phyloP scores from a whole-genome alignment of 1,140 invertebrate species.

The Formica selysi region DNA sequence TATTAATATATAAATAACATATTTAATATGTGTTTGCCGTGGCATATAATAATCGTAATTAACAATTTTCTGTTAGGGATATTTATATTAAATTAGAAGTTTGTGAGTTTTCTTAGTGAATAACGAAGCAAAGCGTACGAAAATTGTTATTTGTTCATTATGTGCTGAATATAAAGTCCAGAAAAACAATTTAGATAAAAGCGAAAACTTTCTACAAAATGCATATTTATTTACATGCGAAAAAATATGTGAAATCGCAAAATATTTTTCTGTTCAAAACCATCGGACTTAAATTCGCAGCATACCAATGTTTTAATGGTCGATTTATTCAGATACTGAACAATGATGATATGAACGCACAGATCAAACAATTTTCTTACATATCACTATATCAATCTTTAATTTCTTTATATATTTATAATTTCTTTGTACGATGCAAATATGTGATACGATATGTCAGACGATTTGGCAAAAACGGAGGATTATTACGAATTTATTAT shows the following conservation, averaged over 20 bases:
- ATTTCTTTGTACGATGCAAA: constrained; percentile 33
- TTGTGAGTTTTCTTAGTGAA: neutral
- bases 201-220: constrained; percentile 39
- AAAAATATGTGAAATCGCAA: constrained; percentile 36
- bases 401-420: constrained; percentile 43
- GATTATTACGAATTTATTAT: neutral
- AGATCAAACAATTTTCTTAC: constrained; percentile 1
- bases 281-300: constrained; percentile 3
- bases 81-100: constrained; percentile 30
- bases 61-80: constrained; percentile 33
- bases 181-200: constrained; percentile 18
- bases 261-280: constrained; percentile 28
- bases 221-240: constrained; percentile 33
- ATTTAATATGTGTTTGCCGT: neutral
- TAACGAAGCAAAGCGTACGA: constrained; percentile 12
- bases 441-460: constrained; percentile 10
- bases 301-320: neutral
- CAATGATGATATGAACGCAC: constrained; percentile 9
- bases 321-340: constrained; percentile 6
- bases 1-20: constrained; percentile 33
- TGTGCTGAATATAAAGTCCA: constrained; percentile 15
- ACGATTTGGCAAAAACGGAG: neutral
- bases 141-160: constrained; percentile 16
- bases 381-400: constrained; percentile 9
- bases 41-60: constrained; percentile 30